Conservation (phyloP, 2,888 invertebrate genomes). For the Chorisops tibialis region DNA sequence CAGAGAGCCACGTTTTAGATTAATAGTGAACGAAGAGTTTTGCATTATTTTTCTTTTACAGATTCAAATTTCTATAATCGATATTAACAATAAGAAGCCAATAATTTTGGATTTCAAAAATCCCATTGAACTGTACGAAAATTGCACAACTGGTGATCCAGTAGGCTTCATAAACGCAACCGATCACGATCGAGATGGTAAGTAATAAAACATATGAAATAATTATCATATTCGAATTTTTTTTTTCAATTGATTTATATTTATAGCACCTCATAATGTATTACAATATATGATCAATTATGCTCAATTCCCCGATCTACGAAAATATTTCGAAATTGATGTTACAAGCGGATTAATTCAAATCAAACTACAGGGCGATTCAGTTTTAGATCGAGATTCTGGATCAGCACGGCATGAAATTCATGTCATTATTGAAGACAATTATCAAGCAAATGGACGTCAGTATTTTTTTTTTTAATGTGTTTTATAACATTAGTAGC, state of each 20-base stretch:
- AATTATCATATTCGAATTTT: slow-evolving; percentile 3
- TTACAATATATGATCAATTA: slow-evolving; percentile 57
- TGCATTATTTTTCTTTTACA: too few species aligned
- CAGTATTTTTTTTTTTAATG: slow-evolving; percentile 26
- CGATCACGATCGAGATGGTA: slow-evolving; percentile 62
- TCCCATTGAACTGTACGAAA: slow-evolving; percentile 54
- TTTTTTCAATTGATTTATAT: slow-evolving; percentile 30
- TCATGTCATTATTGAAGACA: slow-evolving; percentile 56
- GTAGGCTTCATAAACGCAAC: slow-evolving; percentile 51
- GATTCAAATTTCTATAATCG: slow-evolving; percentile 59
- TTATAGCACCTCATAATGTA: slow-evolving; percentile 54
- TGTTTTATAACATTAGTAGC: too few species aligned
- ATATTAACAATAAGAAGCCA: slow-evolving; percentile 61
- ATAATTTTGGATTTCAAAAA: slow-evolving; percentile 44
- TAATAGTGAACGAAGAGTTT: too few species aligned
- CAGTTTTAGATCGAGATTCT: slow-evolving; percentile 56
- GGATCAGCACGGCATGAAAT: slow-evolving; percentile 54
- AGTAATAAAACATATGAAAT: slow-evolving; percentile 32
- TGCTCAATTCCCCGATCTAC: slow-evolving; percentile 50
- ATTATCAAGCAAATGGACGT: slow-evolving; percentile 55
- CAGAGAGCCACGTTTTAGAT: too few species aligned
- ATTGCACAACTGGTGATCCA: slow-evolving; percentile 50
- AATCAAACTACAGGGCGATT: slow-evolving; percentile 53
- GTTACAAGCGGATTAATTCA: slow-evolving; percentile 52
- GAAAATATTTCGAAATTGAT: slow-evolving; percentile 56